Conservation (phyloP, 2,888 invertebrate species). For the Aporophyla nigra region DNA sequence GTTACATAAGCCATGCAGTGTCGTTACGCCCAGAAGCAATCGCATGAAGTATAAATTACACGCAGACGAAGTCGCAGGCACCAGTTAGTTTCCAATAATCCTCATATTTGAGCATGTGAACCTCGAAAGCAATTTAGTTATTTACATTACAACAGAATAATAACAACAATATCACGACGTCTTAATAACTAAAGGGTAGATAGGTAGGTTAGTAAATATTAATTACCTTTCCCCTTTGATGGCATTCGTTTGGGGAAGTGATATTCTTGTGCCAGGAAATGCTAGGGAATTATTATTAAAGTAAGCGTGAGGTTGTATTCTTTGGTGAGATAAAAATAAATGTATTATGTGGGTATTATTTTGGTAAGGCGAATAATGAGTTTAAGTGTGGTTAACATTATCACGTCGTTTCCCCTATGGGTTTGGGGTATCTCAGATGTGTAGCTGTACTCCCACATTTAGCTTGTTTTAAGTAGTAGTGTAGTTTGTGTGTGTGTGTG, state of each 20-base stretch:
- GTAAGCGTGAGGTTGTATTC: not conserved
- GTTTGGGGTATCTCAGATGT: too few species aligned
- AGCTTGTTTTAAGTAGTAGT: too few species aligned
- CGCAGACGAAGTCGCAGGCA: too few species aligned
- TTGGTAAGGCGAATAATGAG: too few species aligned
- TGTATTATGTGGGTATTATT: not conserved
- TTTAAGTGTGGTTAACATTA: too few species aligned
- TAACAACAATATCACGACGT: slow-evolving; percentile 24
- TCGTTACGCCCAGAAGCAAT: too few species aligned
- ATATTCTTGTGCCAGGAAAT: slow-evolving; percentile 23
- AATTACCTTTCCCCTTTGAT: slow-evolving; percentile 40
- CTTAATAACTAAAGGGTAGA: slow-evolving; percentile 4
- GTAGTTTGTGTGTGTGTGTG: too few species aligned
- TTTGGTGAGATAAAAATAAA: not conserved
- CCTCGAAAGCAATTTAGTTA: slow-evolving; percentile 28
- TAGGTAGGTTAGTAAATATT: slow-evolving; percentile 30
- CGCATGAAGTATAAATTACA: too few species aligned
- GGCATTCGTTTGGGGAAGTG: slow-evolving; percentile 3
- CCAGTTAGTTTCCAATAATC: not conserved
- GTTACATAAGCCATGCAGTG: too few species aligned
- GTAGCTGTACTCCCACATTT: too few species aligned
- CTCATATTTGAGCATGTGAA: not conserved
- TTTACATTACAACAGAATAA: slow-evolving; percentile 29
- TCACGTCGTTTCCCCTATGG: too few species aligned
- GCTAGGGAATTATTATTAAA: slow-evolving; percentile 12